phyloP scores from a whole-genome alignment of 2,888 invertebrate genomes.

The Podotricha telesiphe region DNA sequence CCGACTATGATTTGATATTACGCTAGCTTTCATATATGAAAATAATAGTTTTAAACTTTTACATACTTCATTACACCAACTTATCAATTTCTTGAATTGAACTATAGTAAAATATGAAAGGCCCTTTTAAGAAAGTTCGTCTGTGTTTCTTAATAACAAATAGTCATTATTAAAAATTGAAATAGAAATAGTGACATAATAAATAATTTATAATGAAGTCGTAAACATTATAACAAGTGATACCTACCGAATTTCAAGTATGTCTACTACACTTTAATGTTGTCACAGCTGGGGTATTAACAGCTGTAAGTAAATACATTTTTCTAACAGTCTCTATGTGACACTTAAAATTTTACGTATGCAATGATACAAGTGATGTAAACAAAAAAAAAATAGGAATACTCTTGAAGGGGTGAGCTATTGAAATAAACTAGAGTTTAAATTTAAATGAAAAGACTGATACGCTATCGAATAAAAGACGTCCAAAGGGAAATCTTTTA shows the following conservation, averaged over 20 bases:
- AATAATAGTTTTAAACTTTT: conserved; percentile 19
- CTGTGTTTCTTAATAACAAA: too few species aligned
- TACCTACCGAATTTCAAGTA: background rate
- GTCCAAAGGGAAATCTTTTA: conserved; percentile 42
- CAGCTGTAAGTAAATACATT: conserved; percentile 2
- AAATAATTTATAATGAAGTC: background rate
- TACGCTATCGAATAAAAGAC: conserved; percentile 40
- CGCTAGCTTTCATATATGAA: conserved; percentile 18
- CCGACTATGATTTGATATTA: conserved; percentile 45
- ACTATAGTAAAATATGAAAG: background rate
- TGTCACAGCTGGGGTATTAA: background rate
- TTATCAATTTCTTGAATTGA: background rate
- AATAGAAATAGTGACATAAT: background rate
- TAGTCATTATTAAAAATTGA: background rate
- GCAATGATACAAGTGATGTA: background rate
- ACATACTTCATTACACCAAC: background rate
- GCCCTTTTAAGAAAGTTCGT: background rate
- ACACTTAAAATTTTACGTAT: background rate
- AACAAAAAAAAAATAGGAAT: background rate
- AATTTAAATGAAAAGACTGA: conserved; percentile 33
- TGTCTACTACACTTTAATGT: background rate
- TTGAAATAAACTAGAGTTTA: conserved; percentile 23
- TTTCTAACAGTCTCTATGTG: background rate
- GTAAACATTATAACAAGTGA: background rate
- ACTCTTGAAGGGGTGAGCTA: background rate